Evolutionary conservation across 2,797 vertebrate species (phyloP), one percentile per base, ranked within the genome.

Genomic region (Triplophysa bombifrons): DNA sequence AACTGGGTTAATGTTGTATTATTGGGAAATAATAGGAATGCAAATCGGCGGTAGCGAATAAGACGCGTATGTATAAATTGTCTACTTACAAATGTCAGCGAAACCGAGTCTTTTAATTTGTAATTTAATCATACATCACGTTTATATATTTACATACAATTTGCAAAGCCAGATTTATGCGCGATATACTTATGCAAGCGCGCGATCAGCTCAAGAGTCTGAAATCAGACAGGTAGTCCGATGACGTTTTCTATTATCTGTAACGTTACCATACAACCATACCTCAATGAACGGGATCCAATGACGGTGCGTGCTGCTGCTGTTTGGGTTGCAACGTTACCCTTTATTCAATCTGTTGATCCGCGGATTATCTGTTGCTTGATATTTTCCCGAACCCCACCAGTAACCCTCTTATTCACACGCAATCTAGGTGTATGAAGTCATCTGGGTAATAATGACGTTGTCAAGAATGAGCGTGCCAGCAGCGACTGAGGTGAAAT

Each of bases 191-290:
- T 3, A 55, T 41, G 58, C 68, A 78, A 71, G 13, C 56, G 48
- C 38, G 25, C 4, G 65, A 76, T 56, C 53, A 65, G 41, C 51
- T 48, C 11, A 22, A 3, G 46, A 56, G 50, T 58, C 17, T 46
- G 25, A 72, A 72, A 79, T 72, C 77, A 80, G 77, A 72, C 77
- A 80, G 77, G 77, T 79, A 72, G 69, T 79, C 60, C 56, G 34
- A 58, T 78, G 68, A 55, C 76, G 51, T 71, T 41, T 63, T 78
- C 76, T 61, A 53, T 53, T 38, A 63, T 63, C 17, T 20, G 10
- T 27, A 3, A 27, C 25, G 3, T 27, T 65, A 41, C 9, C 51
- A 73, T 80, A 61, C 51, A 16, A 34, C n/a, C 78, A 48, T 80
- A 80, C 78, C 78, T 80, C 56, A 46, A 50, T 50, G n/a, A 48